These are phyloP conservation scores for Ploceus nigricollis DNA, from an alignment of 2,113 vertebrate species.

Conservation along the genomic window DNA sequence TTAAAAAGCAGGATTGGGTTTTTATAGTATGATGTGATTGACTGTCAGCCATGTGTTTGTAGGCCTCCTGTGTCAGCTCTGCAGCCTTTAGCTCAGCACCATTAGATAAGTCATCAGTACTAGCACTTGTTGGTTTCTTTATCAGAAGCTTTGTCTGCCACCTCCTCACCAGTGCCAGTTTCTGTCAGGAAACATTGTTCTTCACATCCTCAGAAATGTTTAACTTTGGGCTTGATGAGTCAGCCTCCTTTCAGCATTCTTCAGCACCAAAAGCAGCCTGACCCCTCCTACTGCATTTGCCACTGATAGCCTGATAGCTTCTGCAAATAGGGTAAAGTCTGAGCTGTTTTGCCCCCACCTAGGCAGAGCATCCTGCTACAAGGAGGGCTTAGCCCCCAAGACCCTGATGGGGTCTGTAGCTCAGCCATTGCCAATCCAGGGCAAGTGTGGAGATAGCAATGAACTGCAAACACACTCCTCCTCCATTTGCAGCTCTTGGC, in stretches of 20 bases:
- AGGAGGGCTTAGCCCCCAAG: background rate
- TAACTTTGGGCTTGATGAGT: background rate
- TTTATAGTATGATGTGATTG: background rate
- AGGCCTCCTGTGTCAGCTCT: background rate
- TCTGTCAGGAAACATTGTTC: slow-evolving; percentile 10
- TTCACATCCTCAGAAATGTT: background rate
- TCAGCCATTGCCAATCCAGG: background rate
- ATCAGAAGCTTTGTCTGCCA: background rate
- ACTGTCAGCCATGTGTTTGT: background rate
- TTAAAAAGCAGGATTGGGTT: background rate
- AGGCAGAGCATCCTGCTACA: background rate
- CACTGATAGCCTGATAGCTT: background rate
- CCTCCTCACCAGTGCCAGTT: background rate
- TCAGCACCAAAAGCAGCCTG: background rate
- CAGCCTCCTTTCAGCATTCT: background rate
- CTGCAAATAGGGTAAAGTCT: background rate
- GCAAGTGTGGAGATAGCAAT: background rate
- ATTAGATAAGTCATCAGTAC: background rate
- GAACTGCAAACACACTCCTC: background rate
- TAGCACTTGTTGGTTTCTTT: background rate
- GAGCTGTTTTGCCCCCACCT: background rate
- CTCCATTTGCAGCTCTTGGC: background rate
- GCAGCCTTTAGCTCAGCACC: background rate
- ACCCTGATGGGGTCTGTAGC: background rate
- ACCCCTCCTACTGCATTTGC: background rate